These are phyloP conservation scores for Lacanobia oleracea DNA, from an alignment of 2,888 invertebrate species.

Conservation along the genomic window DNA sequence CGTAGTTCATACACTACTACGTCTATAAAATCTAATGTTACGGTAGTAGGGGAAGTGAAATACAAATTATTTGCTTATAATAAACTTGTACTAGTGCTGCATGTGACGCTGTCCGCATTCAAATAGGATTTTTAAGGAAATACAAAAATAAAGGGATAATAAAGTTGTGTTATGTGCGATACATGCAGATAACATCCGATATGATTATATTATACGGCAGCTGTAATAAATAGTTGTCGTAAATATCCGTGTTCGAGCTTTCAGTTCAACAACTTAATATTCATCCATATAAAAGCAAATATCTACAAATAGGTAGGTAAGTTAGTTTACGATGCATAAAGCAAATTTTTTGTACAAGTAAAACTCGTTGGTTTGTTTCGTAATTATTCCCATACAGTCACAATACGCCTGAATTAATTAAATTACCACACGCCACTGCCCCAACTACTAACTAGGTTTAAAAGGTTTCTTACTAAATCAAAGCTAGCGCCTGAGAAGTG, in stretches of 20 bases:
- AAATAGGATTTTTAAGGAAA: slow-evolving; percentile 62
- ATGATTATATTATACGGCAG: slow-evolving; percentile 27
- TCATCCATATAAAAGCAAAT: background rate
- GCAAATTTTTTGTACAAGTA: slow-evolving; percentile 21
- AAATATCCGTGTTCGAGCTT: slow-evolving; percentile 15
- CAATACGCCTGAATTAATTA: slow-evolving; percentile 72
- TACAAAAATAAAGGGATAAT: slow-evolving; percentile 43
- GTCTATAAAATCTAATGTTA: slow-evolving; percentile 59
- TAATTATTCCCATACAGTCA: slow-evolving; percentile 40
- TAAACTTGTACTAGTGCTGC: slow-evolving; percentile 51
- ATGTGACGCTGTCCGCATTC: slow-evolving; percentile 55
- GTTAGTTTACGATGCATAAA: slow-evolving; percentile 18
- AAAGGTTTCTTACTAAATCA: slow-evolving; percentile 75
- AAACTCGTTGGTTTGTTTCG: slow-evolving; percentile 30
- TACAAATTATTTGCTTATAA: slow-evolving; percentile 62
- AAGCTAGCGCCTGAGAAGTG: slow-evolving; percentile 62
- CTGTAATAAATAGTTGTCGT: slow-evolving; percentile 29
- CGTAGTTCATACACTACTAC: slow-evolving; percentile 46
- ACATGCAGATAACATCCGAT: slow-evolving; percentile 44
- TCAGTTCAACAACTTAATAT: slow-evolving; percentile 13
- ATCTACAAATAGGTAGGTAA: background rate
- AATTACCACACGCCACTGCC: slow-evolving; percentile 72
- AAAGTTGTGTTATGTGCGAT: slow-evolving; percentile 49
- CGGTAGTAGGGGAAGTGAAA: slow-evolving; percentile 45
- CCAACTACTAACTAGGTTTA: slow-evolving; percentile 68